phyloP scores from a whole-genome alignment of 1,140 invertebrate species.

The Drosophila ambigua region DNA sequence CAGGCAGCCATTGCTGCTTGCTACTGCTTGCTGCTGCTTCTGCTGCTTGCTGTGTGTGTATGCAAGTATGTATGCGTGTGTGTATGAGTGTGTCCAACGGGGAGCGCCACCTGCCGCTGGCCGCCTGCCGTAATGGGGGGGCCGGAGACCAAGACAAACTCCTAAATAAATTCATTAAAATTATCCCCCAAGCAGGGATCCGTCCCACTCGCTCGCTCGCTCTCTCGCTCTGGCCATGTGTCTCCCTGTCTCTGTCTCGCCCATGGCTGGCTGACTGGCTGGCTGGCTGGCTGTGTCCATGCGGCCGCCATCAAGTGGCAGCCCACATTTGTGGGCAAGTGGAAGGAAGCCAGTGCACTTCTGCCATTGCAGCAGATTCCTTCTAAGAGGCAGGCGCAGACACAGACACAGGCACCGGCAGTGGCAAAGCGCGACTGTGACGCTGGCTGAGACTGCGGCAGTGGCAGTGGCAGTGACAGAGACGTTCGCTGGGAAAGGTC shows the following conservation, averaged over 20 bases:
- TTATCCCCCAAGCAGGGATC: conserved; percentile 57
- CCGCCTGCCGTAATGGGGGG: neutral
- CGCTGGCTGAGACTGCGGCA: too few relatives aligned
- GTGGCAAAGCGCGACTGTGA: too few relatives aligned
- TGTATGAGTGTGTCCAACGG: conserved; percentile 19
- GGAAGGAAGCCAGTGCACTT: too few relatives aligned
- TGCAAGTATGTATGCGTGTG: neutral
- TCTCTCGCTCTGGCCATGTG: neutral
- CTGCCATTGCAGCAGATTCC: too few relatives aligned
- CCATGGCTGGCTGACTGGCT: conserved; percentile 1
- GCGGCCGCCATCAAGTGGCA: conserved; percentile 79
- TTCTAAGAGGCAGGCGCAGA: too few relatives aligned
- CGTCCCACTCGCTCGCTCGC: neutral
- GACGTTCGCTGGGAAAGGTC: too few relatives aligned
- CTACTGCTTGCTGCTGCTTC: neutral
- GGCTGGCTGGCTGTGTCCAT: conserved; percentile 31
- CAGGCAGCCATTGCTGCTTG: conserved; percentile 14
- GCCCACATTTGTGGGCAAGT: conserved; percentile 70
- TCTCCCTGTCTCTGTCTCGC: neutral
- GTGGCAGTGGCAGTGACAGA: too few relatives aligned
- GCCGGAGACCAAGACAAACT: conserved; percentile 53
- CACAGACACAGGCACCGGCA: too few relatives aligned
- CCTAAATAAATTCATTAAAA: conserved; percentile 83
- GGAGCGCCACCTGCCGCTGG: conserved; percentile 33
- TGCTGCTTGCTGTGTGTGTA: neutral